These are phyloP conservation scores for Actenoides lindsayi DNA, from an alignment of 2,113 vertebrate species.

Conservation along the genomic window DNA sequence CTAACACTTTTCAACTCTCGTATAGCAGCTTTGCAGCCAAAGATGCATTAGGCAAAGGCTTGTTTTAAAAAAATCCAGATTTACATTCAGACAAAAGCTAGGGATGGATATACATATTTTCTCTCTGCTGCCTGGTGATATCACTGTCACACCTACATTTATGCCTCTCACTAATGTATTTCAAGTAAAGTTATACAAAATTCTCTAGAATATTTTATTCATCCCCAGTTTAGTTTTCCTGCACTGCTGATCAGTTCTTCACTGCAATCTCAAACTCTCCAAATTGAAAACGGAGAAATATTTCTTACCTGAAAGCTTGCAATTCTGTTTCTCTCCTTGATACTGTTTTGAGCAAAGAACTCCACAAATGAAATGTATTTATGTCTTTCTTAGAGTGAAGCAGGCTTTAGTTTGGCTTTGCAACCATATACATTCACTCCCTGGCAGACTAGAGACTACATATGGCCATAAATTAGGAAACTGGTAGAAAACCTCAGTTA, in stretches of 20 bases:
- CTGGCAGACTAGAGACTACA: neutral
- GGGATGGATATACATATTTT: neutral
- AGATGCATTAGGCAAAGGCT: neutral
- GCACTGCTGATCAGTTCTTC: neutral
- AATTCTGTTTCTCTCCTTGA: slow-evolving; percentile 6
- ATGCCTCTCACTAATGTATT: neutral
- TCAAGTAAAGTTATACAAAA: neutral
- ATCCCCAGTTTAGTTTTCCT: neutral
- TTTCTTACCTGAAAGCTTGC: slow-evolving; percentile 55
- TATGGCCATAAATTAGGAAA: neutral
- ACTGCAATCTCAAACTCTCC: neutral
- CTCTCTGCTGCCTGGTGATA: neutral
- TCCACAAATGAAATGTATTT: neutral
- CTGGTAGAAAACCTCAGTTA: neutral
- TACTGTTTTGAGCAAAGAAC: slow-evolving; percentile 11
- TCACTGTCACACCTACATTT: neutral
- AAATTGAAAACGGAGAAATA: slow-evolving; percentile 28
- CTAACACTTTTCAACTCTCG: neutral
- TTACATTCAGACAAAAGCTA: neutral
- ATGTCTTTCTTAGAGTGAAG: neutral
- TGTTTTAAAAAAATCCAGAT: neutral
- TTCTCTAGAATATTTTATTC: slow-evolving; percentile 12
- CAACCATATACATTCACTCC: neutral
- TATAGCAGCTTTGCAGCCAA: neutral
- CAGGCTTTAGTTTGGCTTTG: neutral